Evolutionary conservation across 2,888 invertebrate species (phyloP).

Genomic region (Deilephila porcellus): DNA sequence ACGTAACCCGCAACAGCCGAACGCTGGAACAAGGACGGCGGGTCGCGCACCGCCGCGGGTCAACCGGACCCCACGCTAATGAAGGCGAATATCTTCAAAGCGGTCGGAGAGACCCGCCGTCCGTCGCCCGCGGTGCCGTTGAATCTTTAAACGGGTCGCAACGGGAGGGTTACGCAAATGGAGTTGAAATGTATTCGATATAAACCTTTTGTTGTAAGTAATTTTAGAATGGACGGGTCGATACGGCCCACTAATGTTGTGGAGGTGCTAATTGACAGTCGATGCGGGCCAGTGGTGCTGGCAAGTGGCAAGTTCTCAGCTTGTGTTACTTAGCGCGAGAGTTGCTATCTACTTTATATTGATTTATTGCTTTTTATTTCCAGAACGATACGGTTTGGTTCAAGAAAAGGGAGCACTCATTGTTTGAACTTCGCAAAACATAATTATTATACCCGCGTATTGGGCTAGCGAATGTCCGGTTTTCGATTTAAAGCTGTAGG

Average conservation of each 20-base stretch:
- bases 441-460: too few species aligned
- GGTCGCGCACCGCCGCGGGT: conserved; percentile 64
- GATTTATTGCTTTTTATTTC: too few species aligned
- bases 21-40: conserved; percentile 36
- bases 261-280: not conserved
- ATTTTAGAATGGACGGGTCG: conserved; percentile 33
- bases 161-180: conserved; percentile 59
- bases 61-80: conserved; percentile 72
- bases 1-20: conserved; percentile 10
- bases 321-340: too few species aligned
- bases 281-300: not conserved
- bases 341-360: too few species aligned
- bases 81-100: conserved; percentile 82
- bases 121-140: conserved; percentile 71
- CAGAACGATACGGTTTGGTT: too few species aligned
- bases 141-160: conserved; percentile 78
- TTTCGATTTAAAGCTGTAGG: too few species aligned
- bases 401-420: too few species aligned
- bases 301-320: too few species aligned
- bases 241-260: conserved; percentile 18
- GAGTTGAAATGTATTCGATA: conserved; percentile 60
- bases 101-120: conserved; percentile 64
- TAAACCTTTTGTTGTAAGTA: conserved; percentile 36
- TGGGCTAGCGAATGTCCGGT: too few species aligned
- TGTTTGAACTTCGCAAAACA: too few species aligned